Percentiles rank a stretch among this genome's conserved stretches.
Conservation (phyloP, 1,140 invertebrate species). For the Drosophila athabasca region DNA sequence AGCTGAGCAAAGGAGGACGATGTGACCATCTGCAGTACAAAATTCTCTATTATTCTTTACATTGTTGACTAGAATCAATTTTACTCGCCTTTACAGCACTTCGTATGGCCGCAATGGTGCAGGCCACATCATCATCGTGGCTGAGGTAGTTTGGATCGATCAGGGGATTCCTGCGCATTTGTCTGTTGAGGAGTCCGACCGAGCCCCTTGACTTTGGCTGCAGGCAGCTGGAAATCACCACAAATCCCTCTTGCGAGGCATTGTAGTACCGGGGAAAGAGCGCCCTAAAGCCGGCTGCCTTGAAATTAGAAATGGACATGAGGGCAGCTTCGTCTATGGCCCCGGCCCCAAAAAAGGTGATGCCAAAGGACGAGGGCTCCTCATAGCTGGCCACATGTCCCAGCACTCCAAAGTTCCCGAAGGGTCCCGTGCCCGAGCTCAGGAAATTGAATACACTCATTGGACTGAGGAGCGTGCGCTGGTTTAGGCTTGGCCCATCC, state of each 20-base stretch:
- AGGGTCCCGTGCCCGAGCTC: slow-evolving; percentile 85
- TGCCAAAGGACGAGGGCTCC: slow-evolving; percentile 82
- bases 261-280: slow-evolving; percentile 88
- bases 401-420: slow-evolving; percentile 86
- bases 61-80: neutral
- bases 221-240: slow-evolving; percentile 87
- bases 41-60: neutral
- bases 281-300: slow-evolving; percentile 86
- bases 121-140: slow-evolving; percentile 86
- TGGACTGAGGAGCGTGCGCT: slow-evolving; percentile 86
- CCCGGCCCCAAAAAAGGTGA: slow-evolving; percentile 88
- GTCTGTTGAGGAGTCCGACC: slow-evolving; percentile 85
- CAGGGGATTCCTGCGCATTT: slow-evolving; percentile 86
- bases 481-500: slow-evolving; percentile 86
- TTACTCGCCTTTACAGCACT: slow-evolving; percentile 84
- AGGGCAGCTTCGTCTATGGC: slow-evolving; percentile 87
- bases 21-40: slow-evolving; percentile 70
- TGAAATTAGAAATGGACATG: slow-evolving; percentile 88
- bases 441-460: slow-evolving; percentile 86
- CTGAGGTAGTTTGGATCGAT: slow-evolving; percentile 91
- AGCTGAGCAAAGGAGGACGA: slow-evolving; percentile 86
- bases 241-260: slow-evolving; percentile 87
- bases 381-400: slow-evolving; percentile 83
- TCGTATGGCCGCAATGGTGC: slow-evolving; percentile 87
- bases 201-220: slow-evolving; percentile 88